phyloP scores from a whole-genome alignment of 2,113 vertebrate species.

The Gadus macrocephalus region DNA sequence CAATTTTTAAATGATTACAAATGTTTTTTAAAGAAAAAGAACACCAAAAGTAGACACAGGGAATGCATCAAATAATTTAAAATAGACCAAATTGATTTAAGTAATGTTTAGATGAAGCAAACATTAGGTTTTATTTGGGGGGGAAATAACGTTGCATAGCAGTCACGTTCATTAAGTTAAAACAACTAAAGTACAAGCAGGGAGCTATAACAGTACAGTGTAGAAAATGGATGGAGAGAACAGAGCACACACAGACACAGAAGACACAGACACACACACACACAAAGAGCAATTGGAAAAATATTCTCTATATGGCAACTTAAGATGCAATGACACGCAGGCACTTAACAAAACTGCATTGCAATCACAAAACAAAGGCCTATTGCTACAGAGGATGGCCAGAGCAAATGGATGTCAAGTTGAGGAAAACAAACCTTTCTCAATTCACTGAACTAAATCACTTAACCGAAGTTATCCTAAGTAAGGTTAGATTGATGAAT shows the following conservation, averaged over 20 bases:
- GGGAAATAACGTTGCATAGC: slow-evolving; percentile 21
- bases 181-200: slow-evolving; percentile 28
- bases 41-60: too few relatives aligned
- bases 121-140: slow-evolving; percentile 57
- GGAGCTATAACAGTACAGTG: slow-evolving; percentile 25
- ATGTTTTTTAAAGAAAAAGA: too few relatives aligned
- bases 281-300: background rate
- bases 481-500: too few relatives aligned
- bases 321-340: slow-evolving; percentile 4
- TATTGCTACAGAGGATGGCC: too few relatives aligned
- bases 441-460: too few relatives aligned
- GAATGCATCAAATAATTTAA: too few relatives aligned
- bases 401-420: too few relatives aligned
- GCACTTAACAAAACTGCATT: background rate
- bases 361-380: background rate
- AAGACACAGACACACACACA: background rate
- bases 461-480: too few relatives aligned
- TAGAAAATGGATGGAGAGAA: slow-evolving; percentile 32
- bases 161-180: slow-evolving; percentile 64
- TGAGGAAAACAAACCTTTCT: too few relatives aligned
- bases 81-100: background rate
- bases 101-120: slow-evolving; percentile 16
- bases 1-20: too few relatives aligned
- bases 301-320: background rate
- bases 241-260: background rate